These are phyloP conservation scores for Idaea dimidiata DNA, from an alignment of 2,888 invertebrate species.

Conservation along the genomic window DNA sequence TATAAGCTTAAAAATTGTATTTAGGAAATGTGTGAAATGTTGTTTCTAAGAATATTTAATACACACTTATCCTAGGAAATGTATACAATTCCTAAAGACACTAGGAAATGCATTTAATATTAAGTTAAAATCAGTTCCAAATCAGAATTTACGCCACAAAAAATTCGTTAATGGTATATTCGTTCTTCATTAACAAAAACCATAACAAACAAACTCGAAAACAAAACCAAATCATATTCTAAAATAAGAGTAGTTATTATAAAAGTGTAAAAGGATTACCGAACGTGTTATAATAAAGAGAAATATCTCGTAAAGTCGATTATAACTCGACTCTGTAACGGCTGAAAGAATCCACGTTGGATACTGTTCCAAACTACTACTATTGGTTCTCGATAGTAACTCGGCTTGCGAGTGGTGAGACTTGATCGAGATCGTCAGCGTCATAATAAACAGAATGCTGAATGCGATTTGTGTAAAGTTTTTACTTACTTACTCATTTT, in stretches of 20 bases:
- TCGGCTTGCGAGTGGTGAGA: constrained; percentile 17
- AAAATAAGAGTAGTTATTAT: constrained; percentile 9
- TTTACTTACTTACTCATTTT: too few relatives aligned
- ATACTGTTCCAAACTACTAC: constrained; percentile 44
- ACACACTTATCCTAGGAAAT: too few relatives aligned
- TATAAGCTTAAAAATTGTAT: too few relatives aligned
- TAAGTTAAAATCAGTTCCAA: too few relatives aligned
- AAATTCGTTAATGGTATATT: not conserved
- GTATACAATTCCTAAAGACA: too few relatives aligned
- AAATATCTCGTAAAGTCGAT: constrained; percentile 64
- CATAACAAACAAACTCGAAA: constrained; percentile 8
- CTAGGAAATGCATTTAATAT: too few relatives aligned
- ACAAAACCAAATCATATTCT: constrained; percentile 7
- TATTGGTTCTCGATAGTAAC: constrained; percentile 34
- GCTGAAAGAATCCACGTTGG: constrained; percentile 65
- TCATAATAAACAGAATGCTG: too few relatives aligned
- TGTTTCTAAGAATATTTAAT: too few relatives aligned
- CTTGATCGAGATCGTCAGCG: not conserved
- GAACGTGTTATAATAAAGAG: constrained; percentile 23
- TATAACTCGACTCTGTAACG: constrained; percentile 67
- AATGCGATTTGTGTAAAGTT: too few relatives aligned
- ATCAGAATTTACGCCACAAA: not conserved
- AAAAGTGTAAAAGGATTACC: constrained; percentile 14
- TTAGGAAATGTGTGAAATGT: too few relatives aligned
- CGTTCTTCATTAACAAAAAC: not conserved